phyloP scores from a whole-genome alignment of 2,797 vertebrate species.

The Diplodus puntazzo region DNA sequence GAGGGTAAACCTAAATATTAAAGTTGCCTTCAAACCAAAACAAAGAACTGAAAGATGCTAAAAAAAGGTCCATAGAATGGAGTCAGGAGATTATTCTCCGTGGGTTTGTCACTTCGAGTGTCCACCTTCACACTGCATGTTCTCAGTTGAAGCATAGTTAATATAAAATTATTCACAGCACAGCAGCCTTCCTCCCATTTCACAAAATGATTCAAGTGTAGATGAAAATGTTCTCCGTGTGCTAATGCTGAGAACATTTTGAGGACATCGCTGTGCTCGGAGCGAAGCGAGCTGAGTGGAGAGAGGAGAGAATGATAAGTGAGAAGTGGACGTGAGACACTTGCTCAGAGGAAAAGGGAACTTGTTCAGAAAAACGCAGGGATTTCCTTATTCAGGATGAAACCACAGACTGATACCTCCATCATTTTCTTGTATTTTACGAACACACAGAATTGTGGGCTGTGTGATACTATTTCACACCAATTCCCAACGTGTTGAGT shows the following conservation, averaged over 20 bases:
- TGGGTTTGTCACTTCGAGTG: not conserved
- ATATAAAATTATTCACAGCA: not conserved
- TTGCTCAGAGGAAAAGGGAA: conserved; percentile 6
- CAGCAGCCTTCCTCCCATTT: not conserved
- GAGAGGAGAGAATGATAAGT: conserved; percentile 11
- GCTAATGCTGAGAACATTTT: not conserved
- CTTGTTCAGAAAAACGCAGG: not conserved
- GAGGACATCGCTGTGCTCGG: conserved; percentile 7
- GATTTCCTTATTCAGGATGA: not conserved
- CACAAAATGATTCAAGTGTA: not conserved
- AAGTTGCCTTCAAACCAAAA: not conserved
- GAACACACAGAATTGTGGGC: not conserved
- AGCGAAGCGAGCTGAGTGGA: conserved; percentile 5
- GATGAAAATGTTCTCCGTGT: not conserved
- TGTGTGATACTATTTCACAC: not conserved
- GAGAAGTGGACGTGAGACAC: not conserved
- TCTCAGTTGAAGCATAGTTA: not conserved
- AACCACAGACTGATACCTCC: not conserved
- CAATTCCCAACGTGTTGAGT: not conserved
- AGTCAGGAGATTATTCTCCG: not conserved
- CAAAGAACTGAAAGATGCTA: not conserved
- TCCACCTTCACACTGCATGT: not conserved
- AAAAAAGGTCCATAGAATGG: not conserved
- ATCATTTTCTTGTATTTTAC: not conserved
- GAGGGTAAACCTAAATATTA: not conserved